phyloP scores from a whole-genome alignment of 2,797 vertebrate genomes.

The Phalloptychus januarius region DNA sequence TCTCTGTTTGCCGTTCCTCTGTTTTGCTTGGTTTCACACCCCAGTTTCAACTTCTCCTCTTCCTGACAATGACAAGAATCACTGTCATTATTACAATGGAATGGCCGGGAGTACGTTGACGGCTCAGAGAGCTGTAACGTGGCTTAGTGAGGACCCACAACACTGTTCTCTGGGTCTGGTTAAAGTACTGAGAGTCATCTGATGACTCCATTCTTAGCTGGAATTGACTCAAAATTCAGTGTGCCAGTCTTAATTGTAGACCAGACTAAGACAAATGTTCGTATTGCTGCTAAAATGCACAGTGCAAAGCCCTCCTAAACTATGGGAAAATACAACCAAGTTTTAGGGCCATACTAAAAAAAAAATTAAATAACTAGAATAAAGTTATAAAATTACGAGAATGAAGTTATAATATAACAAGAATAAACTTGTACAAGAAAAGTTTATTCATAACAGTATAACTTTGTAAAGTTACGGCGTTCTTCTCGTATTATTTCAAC shows the following conservation, averaged over 20 bases:
- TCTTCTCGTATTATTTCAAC: too few relatives aligned
- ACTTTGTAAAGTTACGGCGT: too few relatives aligned
- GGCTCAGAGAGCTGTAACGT: slow-evolving; percentile 64
- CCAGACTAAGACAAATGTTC: slow-evolving; percentile 26
- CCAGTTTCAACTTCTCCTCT: slow-evolving; percentile 86
- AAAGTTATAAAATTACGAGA: too few relatives aligned
- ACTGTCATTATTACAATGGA: slow-evolving; percentile 82
- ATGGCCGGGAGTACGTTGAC: slow-evolving; percentile 69
- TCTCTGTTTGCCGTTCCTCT: slow-evolving; percentile 75
- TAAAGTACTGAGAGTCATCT: slow-evolving; percentile 3
- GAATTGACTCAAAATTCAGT: slow-evolving; percentile 28
- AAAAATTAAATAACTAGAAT: too few relatives aligned
- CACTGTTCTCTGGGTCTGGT: slow-evolving; percentile 52
- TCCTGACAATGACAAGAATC: slow-evolving; percentile 88
- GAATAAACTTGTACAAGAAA: too few relatives aligned
- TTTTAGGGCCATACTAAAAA: too few relatives aligned
- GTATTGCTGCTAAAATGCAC: slow-evolving; percentile 31
- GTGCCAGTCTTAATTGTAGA: slow-evolving; percentile 30
- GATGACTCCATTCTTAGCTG: slow-evolving; percentile 28
- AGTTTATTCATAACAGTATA: too few relatives aligned
- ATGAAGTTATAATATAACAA: too few relatives aligned
- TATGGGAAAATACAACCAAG: slow-evolving; percentile 18
- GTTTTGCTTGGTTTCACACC: slow-evolving; percentile 79
- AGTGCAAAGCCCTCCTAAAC: slow-evolving; percentile 50
- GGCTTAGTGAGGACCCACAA: slow-evolving; percentile 69